These are phyloP conservation scores for Meloidogyne floridensis DNA, from an alignment of 1,140 invertebrate genomes.

Conservation along the genomic window DNA sequence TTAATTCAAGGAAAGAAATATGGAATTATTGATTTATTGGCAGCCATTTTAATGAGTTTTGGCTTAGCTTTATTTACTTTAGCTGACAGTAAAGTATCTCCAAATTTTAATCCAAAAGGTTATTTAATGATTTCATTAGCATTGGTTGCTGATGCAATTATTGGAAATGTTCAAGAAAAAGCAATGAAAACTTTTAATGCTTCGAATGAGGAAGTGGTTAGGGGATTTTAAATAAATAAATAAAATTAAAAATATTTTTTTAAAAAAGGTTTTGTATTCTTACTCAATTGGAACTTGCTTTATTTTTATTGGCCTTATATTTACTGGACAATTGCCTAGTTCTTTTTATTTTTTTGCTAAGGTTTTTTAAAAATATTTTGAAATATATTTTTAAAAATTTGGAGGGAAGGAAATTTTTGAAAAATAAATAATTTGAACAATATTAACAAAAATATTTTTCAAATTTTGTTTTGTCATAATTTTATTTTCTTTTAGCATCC, in stretches of 20 bases:
- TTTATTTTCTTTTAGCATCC: slow-evolving; percentile 70
- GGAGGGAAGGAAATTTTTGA: too few species aligned
- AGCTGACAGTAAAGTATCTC: slow-evolving; percentile 85
- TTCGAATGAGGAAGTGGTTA: slow-evolving; percentile 82
- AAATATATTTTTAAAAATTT: not conserved
- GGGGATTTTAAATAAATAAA: slow-evolving; percentile 8
- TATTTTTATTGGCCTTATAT: slow-evolving; percentile 76
- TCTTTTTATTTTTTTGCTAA: slow-evolving; percentile 78
- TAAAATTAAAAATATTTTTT: slow-evolving; percentile 34
- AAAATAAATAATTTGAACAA: too few species aligned
- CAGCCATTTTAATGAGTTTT: slow-evolving; percentile 78
- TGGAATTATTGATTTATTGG: slow-evolving; percentile 42
- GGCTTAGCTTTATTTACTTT: slow-evolving; percentile 88
- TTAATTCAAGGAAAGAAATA: slow-evolving; percentile 51
- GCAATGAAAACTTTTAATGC: slow-evolving; percentile 81
- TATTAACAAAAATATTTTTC: too few species aligned
- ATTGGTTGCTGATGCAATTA: slow-evolving; percentile 85
- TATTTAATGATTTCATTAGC: slow-evolving; percentile 84
- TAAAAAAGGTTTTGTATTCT: slow-evolving; percentile 77
- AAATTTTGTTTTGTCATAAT: not conserved
- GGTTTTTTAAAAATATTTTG: slow-evolving; percentile 68
- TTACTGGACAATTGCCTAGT: slow-evolving; percentile 76
- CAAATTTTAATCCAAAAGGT: slow-evolving; percentile 80
- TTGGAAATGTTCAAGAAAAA: slow-evolving; percentile 94
- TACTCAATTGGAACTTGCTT: slow-evolving; percentile 86